Evolutionary conservation across 2,113 vertebrate genomes (phyloP).

Genomic region (Boleophthalmus pectinirostris): DNA sequence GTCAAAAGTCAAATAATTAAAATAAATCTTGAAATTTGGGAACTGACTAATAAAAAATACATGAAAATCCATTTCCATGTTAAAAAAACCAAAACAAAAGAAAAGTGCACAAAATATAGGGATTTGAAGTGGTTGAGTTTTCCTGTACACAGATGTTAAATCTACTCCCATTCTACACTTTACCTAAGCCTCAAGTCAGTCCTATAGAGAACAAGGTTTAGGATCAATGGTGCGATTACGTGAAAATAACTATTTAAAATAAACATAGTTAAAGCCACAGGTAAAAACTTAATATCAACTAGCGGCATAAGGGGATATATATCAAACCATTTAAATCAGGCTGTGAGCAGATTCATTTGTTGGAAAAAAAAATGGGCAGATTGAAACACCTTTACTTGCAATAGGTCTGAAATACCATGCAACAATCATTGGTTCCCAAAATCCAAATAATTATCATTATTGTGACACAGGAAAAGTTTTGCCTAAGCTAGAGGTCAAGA

Average conservation of each 20-base stretch:
- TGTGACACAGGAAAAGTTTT: constrained; percentile 16
- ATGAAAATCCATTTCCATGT: neutral
- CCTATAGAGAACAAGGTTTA: constrained; percentile 31
- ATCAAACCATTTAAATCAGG: constrained; percentile 23
- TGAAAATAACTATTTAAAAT: constrained; percentile 18
- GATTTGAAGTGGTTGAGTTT: constrained; percentile 25
- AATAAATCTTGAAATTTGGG: constrained; percentile 1
- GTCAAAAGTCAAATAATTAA: constrained; percentile 13
- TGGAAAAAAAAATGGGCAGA: constrained; percentile 31
- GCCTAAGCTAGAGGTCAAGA: neutral
- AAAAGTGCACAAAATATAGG: constrained; percentile 25
- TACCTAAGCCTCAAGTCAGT: constrained; percentile 22
- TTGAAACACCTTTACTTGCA: constrained; percentile 27
- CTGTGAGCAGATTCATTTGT: constrained; percentile 17
- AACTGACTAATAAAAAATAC: constrained; percentile 20
- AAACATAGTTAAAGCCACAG: constrained; percentile 38
- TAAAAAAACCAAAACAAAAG: neutral
- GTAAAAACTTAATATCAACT: constrained; percentile 32
- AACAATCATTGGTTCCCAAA: constrained; percentile 15
- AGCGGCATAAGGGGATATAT: constrained; percentile 14
- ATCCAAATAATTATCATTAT: constrained; percentile 14
- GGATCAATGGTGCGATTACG: constrained; percentile 20
- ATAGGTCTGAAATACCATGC: constrained; percentile 24
- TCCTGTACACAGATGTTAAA: constrained; percentile 23
- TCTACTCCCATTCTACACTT: constrained; percentile 18